Base-by-base conservation (phyloP, 2,113 vertebrate genomes). In the Ginglymostoma cirratum region DNA sequence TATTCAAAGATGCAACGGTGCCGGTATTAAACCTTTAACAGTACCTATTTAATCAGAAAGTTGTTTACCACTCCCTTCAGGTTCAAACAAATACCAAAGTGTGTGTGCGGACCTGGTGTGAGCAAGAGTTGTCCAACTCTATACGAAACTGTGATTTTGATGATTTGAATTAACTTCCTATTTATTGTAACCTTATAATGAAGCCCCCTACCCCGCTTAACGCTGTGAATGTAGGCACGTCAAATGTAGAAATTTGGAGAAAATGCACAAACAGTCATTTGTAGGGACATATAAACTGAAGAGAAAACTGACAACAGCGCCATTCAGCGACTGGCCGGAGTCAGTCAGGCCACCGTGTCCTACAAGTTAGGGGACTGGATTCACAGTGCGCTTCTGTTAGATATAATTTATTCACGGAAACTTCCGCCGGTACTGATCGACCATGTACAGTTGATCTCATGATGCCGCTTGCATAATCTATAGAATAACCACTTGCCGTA, bases 51-150 rank as follows among this genome's bases (percentile, higher is more conserved):
- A 95, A 72, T 96, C 69, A 96, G 38, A 42, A 67, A 55, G 96
- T 96, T 61, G 70, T 96, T 65, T 96, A 69, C 95, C 95, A 96
- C 96, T 96, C 96, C 96, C 95, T 67, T 93, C 61, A 38, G 87
- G 96, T 89, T 78, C 14, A 70, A 48, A 76, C 96, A 65, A 96
- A 96, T 55, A 96, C 3, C 23, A 48, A 69, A 76, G 72, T 66
- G 42, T 42, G 65, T 69, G 69, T 52, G 48, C 30, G 17, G 70
- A 45, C 45, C 24, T 21, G 30, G 23, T 24, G 38, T 2, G n/a
- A 70, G 52, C 45, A 95, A 12, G 30, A 27, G 4, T 95, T 95
- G 38, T 23, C 23, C 24, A 38, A 42, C 21, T 67, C 34, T 93
- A 66, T 61, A 17, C 48, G 30, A 65, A 90, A 61, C 34, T 0